Evolutionary conservation across 2,113 vertebrate species (phyloP).

Genomic region (Corythaixoides concolor): DNA sequence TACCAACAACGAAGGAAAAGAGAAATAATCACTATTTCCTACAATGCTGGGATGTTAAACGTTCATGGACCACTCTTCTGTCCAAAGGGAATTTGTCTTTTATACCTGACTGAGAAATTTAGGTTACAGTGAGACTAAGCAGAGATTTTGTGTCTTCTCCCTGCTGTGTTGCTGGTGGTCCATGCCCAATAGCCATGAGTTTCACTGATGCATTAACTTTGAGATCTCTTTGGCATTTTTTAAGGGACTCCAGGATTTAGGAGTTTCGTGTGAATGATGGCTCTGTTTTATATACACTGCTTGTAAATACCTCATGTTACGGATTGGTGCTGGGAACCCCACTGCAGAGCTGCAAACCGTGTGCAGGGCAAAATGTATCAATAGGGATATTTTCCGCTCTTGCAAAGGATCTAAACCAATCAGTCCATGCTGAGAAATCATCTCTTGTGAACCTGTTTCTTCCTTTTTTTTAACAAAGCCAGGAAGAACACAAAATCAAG

Average conservation of each 20-base stretch:
- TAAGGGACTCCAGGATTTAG: background rate
- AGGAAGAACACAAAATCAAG: background rate
- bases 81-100: background rate
- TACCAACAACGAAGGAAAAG: background rate
- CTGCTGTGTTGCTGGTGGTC: background rate
- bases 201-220: background rate
- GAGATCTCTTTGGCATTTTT: background rate
- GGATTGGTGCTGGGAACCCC: background rate
- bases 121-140: background rate
- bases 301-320: background rate
- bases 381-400: background rate
- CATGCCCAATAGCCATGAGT: fast-evolving
- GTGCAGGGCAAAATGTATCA: background rate
- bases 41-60: background rate
- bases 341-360: background rate
- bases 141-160: background rate
- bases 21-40: background rate
- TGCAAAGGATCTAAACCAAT: background rate
- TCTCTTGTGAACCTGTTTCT: background rate
- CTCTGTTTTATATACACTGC: background rate
- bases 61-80: background rate
- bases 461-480: background rate
- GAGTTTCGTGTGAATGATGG: background rate
- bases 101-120: background rate
- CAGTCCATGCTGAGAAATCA: background rate